Evolutionary conservation across 2,113 vertebrate genomes (phyloP).

Genomic region (Empidonax alnorum): DNA sequence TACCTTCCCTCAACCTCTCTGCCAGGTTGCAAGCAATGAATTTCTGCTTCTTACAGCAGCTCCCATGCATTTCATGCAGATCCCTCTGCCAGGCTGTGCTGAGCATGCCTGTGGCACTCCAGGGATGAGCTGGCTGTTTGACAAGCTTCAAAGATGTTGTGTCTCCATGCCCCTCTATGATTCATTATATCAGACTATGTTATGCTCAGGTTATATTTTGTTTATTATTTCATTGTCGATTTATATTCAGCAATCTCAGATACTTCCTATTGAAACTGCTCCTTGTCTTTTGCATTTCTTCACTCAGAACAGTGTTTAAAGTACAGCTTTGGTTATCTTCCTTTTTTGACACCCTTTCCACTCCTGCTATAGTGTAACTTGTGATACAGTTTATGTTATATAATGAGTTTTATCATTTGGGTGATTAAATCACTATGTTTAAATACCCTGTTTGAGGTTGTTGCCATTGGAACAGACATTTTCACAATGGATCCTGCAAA

Average conservation of each 20-base stretch:
- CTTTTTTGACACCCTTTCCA: neutral
- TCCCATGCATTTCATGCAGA: neutral
- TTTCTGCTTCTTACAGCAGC: neutral
- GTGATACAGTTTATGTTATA: neutral
- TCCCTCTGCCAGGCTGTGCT: neutral
- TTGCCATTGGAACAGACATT: slow-evolving; percentile 6
- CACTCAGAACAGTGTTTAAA: neutral
- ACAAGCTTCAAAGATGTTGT: neutral
- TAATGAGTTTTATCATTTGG: slow-evolving; percentile 5
- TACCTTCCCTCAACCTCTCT: neutral
- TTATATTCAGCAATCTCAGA: neutral
- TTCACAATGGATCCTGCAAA: neutral
- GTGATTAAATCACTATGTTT: neutral
- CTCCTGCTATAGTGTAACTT: neutral
- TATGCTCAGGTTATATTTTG: neutral
- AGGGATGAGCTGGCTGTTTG: neutral
- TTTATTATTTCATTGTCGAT: neutral
- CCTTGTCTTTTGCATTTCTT: neutral
- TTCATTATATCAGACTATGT: neutral
- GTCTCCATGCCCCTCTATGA: neutral
- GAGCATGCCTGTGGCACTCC: neutral
- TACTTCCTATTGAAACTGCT: neutral
- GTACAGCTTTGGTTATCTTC: neutral
- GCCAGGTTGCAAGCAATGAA: neutral
- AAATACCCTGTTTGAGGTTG: slow-evolving; percentile 2